These are phyloP conservation scores for Hemiprocne comata DNA, from an alignment of 2,113 vertebrate genomes.

Conservation along the genomic window DNA sequence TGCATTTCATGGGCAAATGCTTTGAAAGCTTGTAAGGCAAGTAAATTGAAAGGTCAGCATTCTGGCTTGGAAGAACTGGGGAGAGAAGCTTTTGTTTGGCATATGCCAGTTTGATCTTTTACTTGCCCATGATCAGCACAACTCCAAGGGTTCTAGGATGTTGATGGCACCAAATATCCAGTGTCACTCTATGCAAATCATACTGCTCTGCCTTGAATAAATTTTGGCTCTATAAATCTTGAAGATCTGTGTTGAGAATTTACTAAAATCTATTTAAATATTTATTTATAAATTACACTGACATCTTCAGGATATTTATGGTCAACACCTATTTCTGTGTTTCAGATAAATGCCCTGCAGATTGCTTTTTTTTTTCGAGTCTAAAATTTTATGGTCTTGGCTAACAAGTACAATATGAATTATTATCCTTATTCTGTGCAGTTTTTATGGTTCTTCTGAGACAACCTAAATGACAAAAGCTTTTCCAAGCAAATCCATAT, in stretches of 20 bases:
- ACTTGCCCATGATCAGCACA: background rate
- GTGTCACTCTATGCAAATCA: background rate
- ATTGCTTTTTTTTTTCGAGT: background rate
- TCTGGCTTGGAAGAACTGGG: background rate
- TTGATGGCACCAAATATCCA: background rate
- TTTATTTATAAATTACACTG: constrained; percentile 3
- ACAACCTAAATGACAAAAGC: background rate
- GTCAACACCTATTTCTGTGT: background rate
- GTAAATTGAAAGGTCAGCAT: background rate
- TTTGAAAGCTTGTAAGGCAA: background rate
- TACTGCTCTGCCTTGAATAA: background rate
- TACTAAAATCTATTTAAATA: background rate
- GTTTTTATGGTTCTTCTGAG: background rate
- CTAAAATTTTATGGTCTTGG: constrained; percentile 1
- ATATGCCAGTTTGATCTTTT: background rate
- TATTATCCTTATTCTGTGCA: background rate
- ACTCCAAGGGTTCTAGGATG: background rate
- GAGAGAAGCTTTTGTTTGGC: background rate
- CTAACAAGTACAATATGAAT: background rate
- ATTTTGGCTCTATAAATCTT: background rate
- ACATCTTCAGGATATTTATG: background rate
- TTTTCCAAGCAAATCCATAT: background rate
- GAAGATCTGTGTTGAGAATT: background rate
- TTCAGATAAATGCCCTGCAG: background rate
- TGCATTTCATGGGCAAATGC: background rate